Conservation (phyloP, 2,797 vertebrate species). For the Chelon auratus region DNA sequence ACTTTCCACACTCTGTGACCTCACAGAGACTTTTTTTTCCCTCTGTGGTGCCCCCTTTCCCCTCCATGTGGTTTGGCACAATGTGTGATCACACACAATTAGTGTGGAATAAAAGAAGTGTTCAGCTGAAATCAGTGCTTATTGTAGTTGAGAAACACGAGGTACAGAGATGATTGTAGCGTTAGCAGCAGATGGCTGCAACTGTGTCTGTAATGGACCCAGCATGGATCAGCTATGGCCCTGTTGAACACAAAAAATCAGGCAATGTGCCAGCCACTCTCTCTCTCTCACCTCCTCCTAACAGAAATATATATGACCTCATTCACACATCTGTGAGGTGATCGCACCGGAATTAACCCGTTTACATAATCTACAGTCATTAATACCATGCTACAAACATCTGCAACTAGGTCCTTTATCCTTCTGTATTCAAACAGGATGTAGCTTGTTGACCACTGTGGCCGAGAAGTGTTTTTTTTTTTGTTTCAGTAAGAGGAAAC, state of each 20-base stretch:
- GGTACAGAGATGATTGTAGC: constrained; percentile 28
- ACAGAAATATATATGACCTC: constrained; percentile 50
- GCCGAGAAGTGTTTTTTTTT: background rate
- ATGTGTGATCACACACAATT: constrained; percentile 11
- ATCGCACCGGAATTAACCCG: constrained; percentile 12
- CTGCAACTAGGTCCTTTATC: constrained; percentile 21
- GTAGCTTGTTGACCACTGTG: constrained; percentile 7
- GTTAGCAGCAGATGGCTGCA: constrained; percentile 53
- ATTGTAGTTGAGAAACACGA: background rate
- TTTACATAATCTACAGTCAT: constrained; percentile 31
- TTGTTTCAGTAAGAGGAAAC: constrained; percentile 14
- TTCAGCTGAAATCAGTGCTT: constrained; percentile 22
- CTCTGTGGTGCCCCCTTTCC: background rate
- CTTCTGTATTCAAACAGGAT: constrained; percentile 21
- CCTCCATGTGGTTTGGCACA: background rate
- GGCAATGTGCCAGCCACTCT: constrained; percentile 33
- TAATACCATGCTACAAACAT: constrained; percentile 47
- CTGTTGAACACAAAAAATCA: constrained; percentile 20
- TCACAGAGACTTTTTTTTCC: background rate
- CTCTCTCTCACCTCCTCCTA: constrained; percentile 7
- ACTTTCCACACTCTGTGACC: constrained; percentile 42
- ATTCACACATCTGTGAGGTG: constrained; percentile 66
- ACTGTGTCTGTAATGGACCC: constrained; percentile 25
- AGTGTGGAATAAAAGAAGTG: background rate
- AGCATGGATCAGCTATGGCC: constrained; percentile 41